phyloP scores from a whole-genome alignment of 2,888 invertebrate genomes.

The Choristoneura rosaceana region DNA sequence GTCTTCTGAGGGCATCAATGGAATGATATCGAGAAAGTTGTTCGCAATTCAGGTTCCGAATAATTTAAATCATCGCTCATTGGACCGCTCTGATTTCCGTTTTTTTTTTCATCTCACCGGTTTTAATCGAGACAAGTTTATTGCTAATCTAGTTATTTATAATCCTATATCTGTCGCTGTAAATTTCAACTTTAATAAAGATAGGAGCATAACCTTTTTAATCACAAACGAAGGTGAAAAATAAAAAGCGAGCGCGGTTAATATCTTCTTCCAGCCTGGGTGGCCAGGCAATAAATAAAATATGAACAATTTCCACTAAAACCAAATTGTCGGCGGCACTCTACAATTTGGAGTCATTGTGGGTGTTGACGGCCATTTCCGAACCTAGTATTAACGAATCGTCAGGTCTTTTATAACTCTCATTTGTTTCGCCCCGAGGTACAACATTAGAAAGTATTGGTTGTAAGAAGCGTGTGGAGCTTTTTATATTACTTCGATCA shows the following conservation, averaged over 20 bases:
- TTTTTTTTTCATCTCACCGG: conserved; percentile 59
- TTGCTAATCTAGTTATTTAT: conserved; percentile 32
- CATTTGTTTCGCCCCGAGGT: conserved; percentile 75
- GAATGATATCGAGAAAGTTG: conserved; percentile 72
- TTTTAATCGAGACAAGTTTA: conserved; percentile 51
- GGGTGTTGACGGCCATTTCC: conserved; percentile 51
- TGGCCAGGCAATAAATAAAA: conserved; percentile 31
- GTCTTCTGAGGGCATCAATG: conserved; percentile 60
- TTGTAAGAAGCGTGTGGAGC: conserved; percentile 55
- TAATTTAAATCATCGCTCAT: conserved; percentile 62
- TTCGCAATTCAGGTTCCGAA: conserved; percentile 61
- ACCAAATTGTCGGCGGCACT: conserved; percentile 32
- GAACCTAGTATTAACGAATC: conserved; percentile 58
- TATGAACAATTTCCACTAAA: conserved; percentile 37
- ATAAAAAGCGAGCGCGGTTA: conserved; percentile 11
- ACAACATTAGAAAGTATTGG: conserved; percentile 81
- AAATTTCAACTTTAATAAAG: conserved; percentile 8
- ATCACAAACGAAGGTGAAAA: conserved; percentile 13
- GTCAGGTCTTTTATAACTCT: conserved; percentile 70
- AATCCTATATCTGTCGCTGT: conserved; percentile 16
- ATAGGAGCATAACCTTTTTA: conserved; percentile 7
- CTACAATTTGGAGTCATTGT: conserved; percentile 45
- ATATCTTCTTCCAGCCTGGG: conserved; percentile 21
- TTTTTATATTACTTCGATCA: conserved; percentile 66
- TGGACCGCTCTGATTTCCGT: conserved; percentile 60